Conservation (phyloP, 1,140 invertebrate genomes). For the Parasteatoda tepidariorum region DNA sequence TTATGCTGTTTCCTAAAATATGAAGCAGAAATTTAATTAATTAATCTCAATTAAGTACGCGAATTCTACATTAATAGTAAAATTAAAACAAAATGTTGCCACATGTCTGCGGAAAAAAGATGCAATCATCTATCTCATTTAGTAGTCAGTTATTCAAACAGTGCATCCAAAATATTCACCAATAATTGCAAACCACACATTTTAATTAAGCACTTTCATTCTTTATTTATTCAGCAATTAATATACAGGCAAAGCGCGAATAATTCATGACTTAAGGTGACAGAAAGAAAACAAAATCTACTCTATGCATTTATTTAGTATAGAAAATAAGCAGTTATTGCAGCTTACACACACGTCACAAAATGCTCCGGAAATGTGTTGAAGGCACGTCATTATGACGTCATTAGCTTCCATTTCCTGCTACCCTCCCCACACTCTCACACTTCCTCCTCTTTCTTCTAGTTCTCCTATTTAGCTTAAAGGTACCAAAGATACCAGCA, state of each 20-base stretch:
- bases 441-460: neutral
- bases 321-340: neutral
- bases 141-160: too few relatives aligned
- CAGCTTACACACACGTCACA: constrained; percentile 1
- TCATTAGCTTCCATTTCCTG: constrained; percentile 44
- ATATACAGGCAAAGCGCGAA: neutral
- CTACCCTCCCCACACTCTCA: neutral
- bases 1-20: too few relatives aligned
- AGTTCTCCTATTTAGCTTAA: constrained; percentile 1
- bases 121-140: too few relatives aligned
- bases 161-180: neutral
- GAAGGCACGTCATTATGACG: constrained; percentile 41
- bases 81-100: too few relatives aligned
- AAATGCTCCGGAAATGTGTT: constrained; percentile 22
- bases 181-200: neutral
- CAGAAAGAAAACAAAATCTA: neutral
- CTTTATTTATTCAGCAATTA: neutral
- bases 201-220: neutral
- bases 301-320: neutral
- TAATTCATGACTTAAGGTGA: neutral
- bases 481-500: neutral
- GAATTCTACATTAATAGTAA: too few relatives aligned
- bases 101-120: too few relatives aligned
- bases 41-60: too few relatives aligned
- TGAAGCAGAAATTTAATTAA: too few relatives aligned